A percentile compares a stretch with the other conserved stretches of the same genome.
These are phyloP conservation scores for Echinarachnius parma DNA, from an alignment of 53 echinoderm and acorn worm species.

Conservation along the genomic window DNA sequence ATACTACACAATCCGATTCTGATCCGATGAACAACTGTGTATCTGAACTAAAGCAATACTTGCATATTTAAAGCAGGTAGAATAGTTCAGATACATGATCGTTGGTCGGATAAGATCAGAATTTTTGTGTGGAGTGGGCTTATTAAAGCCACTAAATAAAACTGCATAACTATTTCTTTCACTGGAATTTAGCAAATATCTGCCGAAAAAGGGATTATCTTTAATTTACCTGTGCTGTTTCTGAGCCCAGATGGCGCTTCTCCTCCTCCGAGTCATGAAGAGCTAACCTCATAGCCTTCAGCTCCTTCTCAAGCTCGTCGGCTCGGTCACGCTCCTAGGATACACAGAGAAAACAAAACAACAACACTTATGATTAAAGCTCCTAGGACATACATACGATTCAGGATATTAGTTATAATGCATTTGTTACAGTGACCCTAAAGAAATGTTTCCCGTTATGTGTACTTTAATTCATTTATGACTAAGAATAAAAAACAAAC, in stretches of 20 bases:
- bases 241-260: slow-evolving; percentile 74
- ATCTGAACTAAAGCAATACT: too few relatives aligned
- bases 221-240: slow-evolving; percentile 71
- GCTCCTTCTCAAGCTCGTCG: slow-evolving; percentile 70
- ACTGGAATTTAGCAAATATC: background rate
- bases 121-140: background rate
- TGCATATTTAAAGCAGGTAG: too few relatives aligned
- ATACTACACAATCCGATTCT: too few relatives aligned
- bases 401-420: too few relatives aligned
- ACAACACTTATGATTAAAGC: background rate
- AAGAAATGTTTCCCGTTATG: too few relatives aligned
- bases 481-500: too few relatives aligned
- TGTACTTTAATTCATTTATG: too few relatives aligned
- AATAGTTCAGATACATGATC: background rate
- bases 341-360: background rate
- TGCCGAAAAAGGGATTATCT: background rate
- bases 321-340: slow-evolving; percentile 75
- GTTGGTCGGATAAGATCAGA: background rate
- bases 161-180: background rate
- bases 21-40: too few relatives aligned
- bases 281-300: slow-evolving; percentile 77
- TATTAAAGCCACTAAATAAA: background rate
- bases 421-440: too few relatives aligned
- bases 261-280: slow-evolving; percentile 82
- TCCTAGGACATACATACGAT: background rate